These are phyloP conservation scores for Protobothrops mucrosquamatus DNA, from an alignment of 2,113 vertebrate species.

Conservation along the genomic window DNA sequence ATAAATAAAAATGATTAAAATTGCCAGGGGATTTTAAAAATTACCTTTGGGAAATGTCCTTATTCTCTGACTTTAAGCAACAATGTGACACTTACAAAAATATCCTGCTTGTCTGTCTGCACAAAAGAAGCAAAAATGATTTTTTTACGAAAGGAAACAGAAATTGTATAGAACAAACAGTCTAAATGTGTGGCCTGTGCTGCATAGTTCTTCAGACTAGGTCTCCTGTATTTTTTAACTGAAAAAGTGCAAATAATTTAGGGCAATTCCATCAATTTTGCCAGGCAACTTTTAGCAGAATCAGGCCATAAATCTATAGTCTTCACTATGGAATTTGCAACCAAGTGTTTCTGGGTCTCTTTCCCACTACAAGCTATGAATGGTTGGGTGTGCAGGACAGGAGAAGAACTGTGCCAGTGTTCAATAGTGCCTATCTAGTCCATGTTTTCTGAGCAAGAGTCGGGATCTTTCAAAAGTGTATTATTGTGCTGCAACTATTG, in stretches of 20 bases:
- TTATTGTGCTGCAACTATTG: not conserved
- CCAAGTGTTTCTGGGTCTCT: not conserved
- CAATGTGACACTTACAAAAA: constrained; percentile 5
- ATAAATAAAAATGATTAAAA: not conserved
- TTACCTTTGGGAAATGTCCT: not conserved
- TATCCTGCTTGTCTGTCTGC: not conserved
- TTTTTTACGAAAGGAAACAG: constrained; percentile 13
- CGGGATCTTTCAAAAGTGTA: not conserved
- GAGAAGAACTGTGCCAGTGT: not conserved
- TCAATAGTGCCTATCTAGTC: not conserved
- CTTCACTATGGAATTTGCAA: not conserved
- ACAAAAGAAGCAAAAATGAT: not conserved
- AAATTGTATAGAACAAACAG: not conserved
- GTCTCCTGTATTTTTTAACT: not conserved
- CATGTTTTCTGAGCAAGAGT: not conserved
- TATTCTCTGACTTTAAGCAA: constrained; percentile 3
- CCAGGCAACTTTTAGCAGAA: not conserved
- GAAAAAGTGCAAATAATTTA: not conserved
- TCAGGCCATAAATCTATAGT: not conserved
- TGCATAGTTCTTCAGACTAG: not conserved
- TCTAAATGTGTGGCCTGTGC: not conserved
- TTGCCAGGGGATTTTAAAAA: not conserved
- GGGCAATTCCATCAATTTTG: not conserved
- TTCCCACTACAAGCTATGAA: not conserved
- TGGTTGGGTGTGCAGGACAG: no score